A percentile compares a stretch with the other conserved stretches of the same genome.
phyloP scores from a whole-genome alignment of 2,113 vertebrate genomes.

The Neomonachus schauinslandi region DNA sequence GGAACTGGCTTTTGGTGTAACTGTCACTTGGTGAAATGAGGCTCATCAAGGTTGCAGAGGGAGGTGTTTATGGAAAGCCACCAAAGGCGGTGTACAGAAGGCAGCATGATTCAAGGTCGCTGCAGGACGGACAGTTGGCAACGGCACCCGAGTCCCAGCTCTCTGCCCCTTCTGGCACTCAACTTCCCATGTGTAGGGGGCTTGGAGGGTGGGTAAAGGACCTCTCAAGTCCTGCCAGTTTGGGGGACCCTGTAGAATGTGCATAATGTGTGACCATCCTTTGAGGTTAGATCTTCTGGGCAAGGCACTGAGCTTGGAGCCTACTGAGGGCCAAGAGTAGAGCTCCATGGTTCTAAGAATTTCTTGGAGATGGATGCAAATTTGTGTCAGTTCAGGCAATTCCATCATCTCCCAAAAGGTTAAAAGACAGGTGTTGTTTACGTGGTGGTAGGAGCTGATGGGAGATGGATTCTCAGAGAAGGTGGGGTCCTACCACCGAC shows the following conservation, averaged over 20 bases:
- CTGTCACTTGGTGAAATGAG: background rate
- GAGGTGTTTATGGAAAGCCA: background rate
- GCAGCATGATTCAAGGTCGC: background rate
- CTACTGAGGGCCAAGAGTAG: background rate
- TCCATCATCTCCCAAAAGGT: background rate
- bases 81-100: too few species aligned
- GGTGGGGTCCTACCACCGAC: background rate
- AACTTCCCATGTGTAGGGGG: background rate
- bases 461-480: background rate
- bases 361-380: slow-evolving; percentile 13
- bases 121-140: background rate
- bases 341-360: background rate
- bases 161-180: background rate
- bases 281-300: background rate
- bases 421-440: background rate
- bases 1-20: slow-evolving; percentile 5
- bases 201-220: background rate
- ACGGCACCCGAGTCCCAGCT: rapidly evolving
- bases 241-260: background rate
- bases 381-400: background rate
- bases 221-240: background rate
- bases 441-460: background rate
- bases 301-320: background rate
- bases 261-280: too few species aligned
- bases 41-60: background rate